phyloP scores from a whole-genome alignment of 2,888 invertebrate species.

The Napeogenes inachia region DNA sequence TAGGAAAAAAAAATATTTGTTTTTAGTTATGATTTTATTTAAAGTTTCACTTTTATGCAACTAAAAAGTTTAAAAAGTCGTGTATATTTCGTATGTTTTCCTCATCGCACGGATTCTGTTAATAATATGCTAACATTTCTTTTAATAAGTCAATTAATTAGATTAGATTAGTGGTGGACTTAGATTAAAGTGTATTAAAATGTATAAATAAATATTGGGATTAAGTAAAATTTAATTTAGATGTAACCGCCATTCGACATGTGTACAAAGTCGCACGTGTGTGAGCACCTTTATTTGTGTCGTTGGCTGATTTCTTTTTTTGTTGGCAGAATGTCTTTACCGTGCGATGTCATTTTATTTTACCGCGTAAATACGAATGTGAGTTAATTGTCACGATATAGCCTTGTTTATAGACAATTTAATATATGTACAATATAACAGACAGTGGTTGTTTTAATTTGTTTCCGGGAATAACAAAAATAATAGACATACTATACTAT shows the following conservation, averaged over 20 bases:
- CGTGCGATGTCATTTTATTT: slow-evolving; percentile 8
- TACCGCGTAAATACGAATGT: slow-evolving; percentile 17
- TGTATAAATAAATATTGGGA: too few species aligned
- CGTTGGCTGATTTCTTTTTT: background rate
- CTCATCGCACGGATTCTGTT: slow-evolving; percentile 1
- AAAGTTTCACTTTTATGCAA: too few species aligned
- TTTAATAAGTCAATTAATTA: slow-evolving; percentile 6
- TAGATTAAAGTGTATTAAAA: too few species aligned
- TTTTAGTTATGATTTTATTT: too few species aligned
- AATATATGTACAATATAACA: slow-evolving; percentile 37
- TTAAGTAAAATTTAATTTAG: background rate
- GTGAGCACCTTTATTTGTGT: background rate
- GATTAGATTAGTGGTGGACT: background rate
- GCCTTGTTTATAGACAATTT: slow-evolving; percentile 33
- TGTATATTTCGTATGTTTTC: background rate
- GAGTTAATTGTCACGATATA: slow-evolving; percentile 31
- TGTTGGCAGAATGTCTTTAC: slow-evolving; percentile 13
- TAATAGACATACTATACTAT: too few species aligned
- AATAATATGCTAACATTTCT: background rate
- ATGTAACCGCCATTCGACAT: background rate
- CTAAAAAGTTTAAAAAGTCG: background rate
- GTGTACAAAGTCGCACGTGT: background rate
- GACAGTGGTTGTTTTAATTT: slow-evolving; percentile 14
- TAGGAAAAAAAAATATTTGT: background rate
- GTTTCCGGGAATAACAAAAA: too few species aligned